Base-by-base conservation (phyloP, 2,797 vertebrate genomes). In the Sebastes vulpes region DNA sequence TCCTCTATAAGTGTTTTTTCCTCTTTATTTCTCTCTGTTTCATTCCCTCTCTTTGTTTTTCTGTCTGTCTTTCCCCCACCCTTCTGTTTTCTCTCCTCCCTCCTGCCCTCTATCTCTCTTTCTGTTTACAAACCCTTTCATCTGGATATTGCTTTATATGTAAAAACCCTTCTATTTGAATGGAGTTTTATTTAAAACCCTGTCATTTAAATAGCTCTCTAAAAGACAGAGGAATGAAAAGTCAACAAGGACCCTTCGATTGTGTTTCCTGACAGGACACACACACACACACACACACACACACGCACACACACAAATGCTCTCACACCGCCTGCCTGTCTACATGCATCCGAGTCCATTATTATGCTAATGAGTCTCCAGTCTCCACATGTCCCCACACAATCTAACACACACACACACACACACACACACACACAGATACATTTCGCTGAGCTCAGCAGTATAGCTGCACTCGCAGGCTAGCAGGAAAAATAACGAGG, bases 311-410 rank as follows among this genome's bases (percentile, higher is more conserved):
- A 65, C 69, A 81, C 52, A 72, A 75, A 77, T 18, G 20, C 81
- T 67, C n/a, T 2, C 76, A 80, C 82, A 87, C 73, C 14, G 79
- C 81, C 83, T 89, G 89, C 80, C 91, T 91, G 88, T 88, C 89
- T 89, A 88, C 89, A 90, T 90, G 91, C 87, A 91, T 94, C 89
- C 81, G 52, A 91, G 87, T 91, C 95, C 94, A 96, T 96, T 97
- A 96, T 97, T 96, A 97, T 97, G 96, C 90, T 97, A 97, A 97
- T 96, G 81, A 91, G 71, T 65, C 72, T 94, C 82, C 82, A 89
- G 90, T 90, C 92, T 94, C 94, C 92, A 92, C 91, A 92, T 92
- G 94, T 95, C 89, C 89, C 85, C 72, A 82, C 73, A 79, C 66
- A 75, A 60, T 72, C 69, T 53, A 53, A 77, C 66, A 66, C 59